A percentile compares a stretch with the other conserved stretches of the same genome.
Conservation (phyloP, 2,797 vertebrate genomes). For the Propithecus deckenii region DNA sequence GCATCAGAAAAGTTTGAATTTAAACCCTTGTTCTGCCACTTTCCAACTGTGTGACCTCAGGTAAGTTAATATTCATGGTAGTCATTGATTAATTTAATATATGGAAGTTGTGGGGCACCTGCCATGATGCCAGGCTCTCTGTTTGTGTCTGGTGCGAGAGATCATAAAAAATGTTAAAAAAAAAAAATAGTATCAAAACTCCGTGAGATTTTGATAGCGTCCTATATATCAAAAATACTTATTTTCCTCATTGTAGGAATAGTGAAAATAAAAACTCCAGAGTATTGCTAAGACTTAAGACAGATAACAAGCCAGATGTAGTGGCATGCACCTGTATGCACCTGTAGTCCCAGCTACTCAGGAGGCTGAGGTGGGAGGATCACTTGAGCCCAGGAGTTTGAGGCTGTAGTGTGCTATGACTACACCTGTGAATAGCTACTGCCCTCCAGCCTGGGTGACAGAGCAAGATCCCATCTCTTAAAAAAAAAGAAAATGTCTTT, state of each 20-base stretch:
- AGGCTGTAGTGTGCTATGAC: no score
- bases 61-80: background rate
- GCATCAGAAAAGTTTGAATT: background rate
- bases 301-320: no score
- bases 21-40: background rate
- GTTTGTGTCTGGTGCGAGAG: background rate
- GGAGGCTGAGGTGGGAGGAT: background rate
- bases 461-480: background rate
- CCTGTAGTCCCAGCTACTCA: no score
- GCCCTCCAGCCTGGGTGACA: background rate
- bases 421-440: no score
- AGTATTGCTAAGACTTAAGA: background rate
- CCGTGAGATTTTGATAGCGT: background rate
- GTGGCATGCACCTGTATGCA: no score
- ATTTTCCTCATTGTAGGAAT: background rate
- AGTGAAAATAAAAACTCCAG: background rate
- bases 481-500: background rate
- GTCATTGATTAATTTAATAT: background rate
- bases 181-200: background rate
- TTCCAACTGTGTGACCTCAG: background rate
- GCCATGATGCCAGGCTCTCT: background rate
- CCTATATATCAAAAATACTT: background rate
- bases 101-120: accelerated
- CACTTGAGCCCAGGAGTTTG: background rate
- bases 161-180: background rate